These are phyloP conservation scores for Tachypleus tridentatus DNA, from an alignment of 1,140 invertebrate genomes.

Conservation along the genomic window DNA sequence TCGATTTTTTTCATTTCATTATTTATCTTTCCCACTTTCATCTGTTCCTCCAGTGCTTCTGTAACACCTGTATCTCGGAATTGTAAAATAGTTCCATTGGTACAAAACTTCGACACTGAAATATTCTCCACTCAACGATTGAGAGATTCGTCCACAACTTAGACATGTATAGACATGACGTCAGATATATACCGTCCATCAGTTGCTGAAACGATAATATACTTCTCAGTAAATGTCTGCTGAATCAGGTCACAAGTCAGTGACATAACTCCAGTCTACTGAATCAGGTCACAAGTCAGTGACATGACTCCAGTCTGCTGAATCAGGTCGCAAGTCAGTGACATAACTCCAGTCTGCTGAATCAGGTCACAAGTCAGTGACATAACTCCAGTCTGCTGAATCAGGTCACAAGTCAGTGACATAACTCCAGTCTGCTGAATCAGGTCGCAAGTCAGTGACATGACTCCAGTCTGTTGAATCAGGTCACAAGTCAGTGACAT, in stretches of 20 bases:
- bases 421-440: too few relatives aligned
- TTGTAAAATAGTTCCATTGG: constrained; percentile 46
- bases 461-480: too few relatives aligned
- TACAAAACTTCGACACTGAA: constrained; percentile 3
- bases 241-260: constrained; percentile 41
- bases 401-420: too few relatives aligned
- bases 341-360: too few relatives aligned
- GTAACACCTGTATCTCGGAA: constrained; percentile 75
- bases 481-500: too few relatives aligned
- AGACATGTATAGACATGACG: constrained; percentile 54
- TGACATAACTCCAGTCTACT: too few relatives aligned
- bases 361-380: too few relatives aligned
- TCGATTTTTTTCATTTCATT: constrained; percentile 45
- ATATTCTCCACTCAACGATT: not conserved
- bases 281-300: too few relatives aligned
- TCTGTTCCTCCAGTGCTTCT: constrained; percentile 57
- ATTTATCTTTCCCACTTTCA: constrained; percentile 64
- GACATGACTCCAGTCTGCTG: too few relatives aligned
- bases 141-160: constrained; percentile 44
- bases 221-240: constrained; percentile 21
- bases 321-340: too few relatives aligned
- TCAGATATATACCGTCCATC: constrained; percentile 87
- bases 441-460: too few relatives aligned
- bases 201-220: constrained; percentile 56
- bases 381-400: too few relatives aligned